Percentiles rank a stretch among this genome's conserved stretches.
Evolutionary conservation across 92 coral and sea anemone species (phyloP).

Genomic region (Palythoa grandis): DNA sequence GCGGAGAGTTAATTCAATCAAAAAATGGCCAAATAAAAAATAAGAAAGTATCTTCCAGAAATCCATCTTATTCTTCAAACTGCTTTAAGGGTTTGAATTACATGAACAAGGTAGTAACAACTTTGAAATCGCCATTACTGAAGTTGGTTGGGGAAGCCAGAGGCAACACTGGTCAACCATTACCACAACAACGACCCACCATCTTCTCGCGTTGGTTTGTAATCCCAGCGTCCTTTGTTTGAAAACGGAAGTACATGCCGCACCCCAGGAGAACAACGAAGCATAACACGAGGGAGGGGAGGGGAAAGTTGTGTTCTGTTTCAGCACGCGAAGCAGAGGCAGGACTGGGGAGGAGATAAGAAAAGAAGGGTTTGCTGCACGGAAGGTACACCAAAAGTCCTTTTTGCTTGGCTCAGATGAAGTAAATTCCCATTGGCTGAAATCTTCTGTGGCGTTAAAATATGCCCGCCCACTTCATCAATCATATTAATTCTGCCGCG

Average conservation of each 20-base stretch:
- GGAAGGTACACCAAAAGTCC: too few relatives aligned
- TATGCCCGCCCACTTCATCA: too few relatives aligned
- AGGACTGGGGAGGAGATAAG: too few relatives aligned
- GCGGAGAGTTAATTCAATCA: background rate
- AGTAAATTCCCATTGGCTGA: too few relatives aligned
- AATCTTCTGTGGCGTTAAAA: too few relatives aligned
- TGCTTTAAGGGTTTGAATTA: background rate
- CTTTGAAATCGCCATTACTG: background rate
- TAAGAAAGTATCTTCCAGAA: background rate
- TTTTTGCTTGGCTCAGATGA: too few relatives aligned
- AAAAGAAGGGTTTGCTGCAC: too few relatives aligned
- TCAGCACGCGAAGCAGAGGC: too few relatives aligned
- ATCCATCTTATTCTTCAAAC: background rate
- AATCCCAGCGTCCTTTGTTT: slow-evolving; percentile 28
- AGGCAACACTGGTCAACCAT: background rate
- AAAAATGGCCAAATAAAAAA: background rate
- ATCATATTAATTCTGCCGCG: too few relatives aligned
- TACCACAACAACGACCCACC: slow-evolving; percentile 9
- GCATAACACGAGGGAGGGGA: background rate
- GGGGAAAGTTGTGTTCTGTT: too few relatives aligned
- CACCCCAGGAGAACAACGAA: background rate
- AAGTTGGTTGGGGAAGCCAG: background rate
- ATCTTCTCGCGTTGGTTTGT: slow-evolving; percentile 7
- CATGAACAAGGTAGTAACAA: background rate
- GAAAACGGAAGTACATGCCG: slow-evolving; percentile 6